phyloP scores from a whole-genome alignment of 2,888 invertebrate genomes.

The Bombylius major region DNA sequence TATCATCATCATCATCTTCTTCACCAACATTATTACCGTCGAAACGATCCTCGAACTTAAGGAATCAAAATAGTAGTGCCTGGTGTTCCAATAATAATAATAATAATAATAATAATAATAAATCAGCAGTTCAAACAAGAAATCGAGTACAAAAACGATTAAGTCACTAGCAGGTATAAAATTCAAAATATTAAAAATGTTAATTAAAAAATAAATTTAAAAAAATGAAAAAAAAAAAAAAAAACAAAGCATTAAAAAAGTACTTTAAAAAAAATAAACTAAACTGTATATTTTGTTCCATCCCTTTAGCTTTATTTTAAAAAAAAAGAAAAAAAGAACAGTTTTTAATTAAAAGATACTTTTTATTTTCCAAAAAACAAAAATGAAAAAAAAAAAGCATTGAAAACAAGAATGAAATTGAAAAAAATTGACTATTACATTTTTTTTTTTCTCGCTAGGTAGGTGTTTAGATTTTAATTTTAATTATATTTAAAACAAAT shows the following conservation, averaged over 20 bases:
- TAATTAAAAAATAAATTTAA: not conserved
- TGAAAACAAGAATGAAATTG: no score
- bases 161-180: slow-evolving; percentile 13
- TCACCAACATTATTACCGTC: slow-evolving; percentile 3
- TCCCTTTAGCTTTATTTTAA: no score
- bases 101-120: slow-evolving; percentile 5
- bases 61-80: slow-evolving; percentile 17
- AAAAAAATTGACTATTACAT: not conserved
- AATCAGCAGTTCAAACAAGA: slow-evolving; percentile 16
- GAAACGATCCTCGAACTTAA: slow-evolving; percentile 10
- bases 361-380: no score
- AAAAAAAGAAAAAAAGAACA: no score
- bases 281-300: no score
- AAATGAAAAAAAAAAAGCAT: no score
- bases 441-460: not conserved
- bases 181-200: not conserved
- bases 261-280: not conserved
- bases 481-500: not conserved
- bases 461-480: slow-evolving; percentile 1
- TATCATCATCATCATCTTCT: not conserved
- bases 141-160: slow-evolving; percentile 21
- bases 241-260: not conserved
- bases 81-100: slow-evolving; percentile 20
- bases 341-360: no score
- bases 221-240: not conserved